Base-by-base conservation (phyloP, 2,888 invertebrate species). In the Caenorhabditis wallacei region DNA sequence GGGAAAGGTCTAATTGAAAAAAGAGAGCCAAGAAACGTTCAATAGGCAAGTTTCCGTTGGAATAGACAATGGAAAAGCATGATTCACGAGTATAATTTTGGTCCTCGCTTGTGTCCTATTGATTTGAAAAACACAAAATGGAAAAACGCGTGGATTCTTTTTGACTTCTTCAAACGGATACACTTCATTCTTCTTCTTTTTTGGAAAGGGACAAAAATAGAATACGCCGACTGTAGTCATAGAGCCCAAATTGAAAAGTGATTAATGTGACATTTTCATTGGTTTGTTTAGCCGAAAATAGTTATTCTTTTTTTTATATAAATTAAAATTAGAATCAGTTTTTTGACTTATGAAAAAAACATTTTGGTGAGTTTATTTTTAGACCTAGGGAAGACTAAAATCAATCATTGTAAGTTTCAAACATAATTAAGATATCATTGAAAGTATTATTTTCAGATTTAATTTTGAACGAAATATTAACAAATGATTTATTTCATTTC, bases 61-160 rank as follows among this genome's bases (percentile, higher is more conserved):
- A 37, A 68, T 22, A 69, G 46, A n/a, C 10, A 26, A 13, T 35
- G 48, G 16, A 10, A 11, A 26, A 7, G 68, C 46, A 46, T 70
- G 70, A 69, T 54, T 69, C 68, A 54, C 66, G 56, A 56, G 69
- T 43, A 70, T 57, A 57, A 70, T 70, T 70, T 57, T 46, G 46
- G 54, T 40, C 46, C 20, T 22, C 40, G 40, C 46, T 22, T 24
- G 51, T 54, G 22, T 68, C 68, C 22, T 69, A 69, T 69, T 56
- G 56, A 69, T 69, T 56, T 43, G 40, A 18, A 13, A 30, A 18
- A 20, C 11, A 11, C 4, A 43, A 24, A 37, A 64, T 13, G 51
- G 30, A 30, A n/a, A 22, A 30, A n/a, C 35, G 16, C 22, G 63
- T 26, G 46, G 46, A 63, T 26, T 48, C 16, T 51, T 59, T 64